Evolutionary conservation across 1,140 invertebrate genomes (phyloP).

Genomic region (Heliconius himera): DNA sequence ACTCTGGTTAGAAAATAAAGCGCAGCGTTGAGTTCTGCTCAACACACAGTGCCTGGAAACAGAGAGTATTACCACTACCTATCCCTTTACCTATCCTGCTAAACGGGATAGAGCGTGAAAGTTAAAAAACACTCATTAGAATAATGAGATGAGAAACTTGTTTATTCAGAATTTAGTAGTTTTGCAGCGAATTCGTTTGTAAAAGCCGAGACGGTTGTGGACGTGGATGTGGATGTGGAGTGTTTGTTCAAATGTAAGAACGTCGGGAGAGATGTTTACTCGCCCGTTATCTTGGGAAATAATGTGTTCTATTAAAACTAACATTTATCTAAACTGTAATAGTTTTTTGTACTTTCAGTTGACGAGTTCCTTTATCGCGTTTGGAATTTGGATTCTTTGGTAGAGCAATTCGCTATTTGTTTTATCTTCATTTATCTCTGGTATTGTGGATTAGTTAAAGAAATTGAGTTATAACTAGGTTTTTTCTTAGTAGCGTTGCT

Average conservation of each 20-base stretch:
- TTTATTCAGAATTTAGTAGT: constrained; percentile 29
- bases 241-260: constrained; percentile 34
- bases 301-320: constrained; percentile 31
- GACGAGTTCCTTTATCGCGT: neutral
- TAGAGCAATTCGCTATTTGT: neutral
- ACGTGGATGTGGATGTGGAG: constrained; percentile 8
- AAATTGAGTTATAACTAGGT: too few species aligned
- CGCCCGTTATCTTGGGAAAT: constrained; percentile 35
- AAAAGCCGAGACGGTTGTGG: constrained; percentile 18
- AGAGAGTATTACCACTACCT: too few species aligned
- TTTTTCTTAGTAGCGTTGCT: too few species aligned
- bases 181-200: constrained; percentile 23
- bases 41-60: too few species aligned
- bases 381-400: neutral
- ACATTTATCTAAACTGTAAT: constrained; percentile 1
- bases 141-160: constrained; percentile 18
- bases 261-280: constrained; percentile 26
- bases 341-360: neutral
- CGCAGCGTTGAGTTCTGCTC: too few species aligned
- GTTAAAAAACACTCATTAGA: neutral
- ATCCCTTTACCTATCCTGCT: too few species aligned
- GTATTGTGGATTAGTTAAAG: too few species aligned
- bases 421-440: neutral
- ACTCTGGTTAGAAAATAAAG: neutral
- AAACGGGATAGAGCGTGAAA: neutral